phyloP scores from a whole-genome alignment of 92 coral and sea anemone species.

The Plumapathes pennacea region DNA sequence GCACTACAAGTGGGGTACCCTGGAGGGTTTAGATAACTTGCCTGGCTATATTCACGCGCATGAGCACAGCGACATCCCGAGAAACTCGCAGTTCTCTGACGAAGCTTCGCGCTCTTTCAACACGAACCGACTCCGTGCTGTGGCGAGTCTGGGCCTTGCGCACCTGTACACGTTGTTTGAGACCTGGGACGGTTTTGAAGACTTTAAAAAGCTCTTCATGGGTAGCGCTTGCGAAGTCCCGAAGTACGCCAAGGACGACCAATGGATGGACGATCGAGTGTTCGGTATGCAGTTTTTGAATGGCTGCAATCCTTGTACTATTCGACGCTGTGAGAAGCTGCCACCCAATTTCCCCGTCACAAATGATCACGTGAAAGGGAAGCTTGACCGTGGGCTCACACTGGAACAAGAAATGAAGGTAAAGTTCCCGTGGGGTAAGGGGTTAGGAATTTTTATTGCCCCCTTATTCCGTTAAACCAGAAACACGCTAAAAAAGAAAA shows the following conservation, averaged over 20 bases:
- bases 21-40: conserved; percentile 18
- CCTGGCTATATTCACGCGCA: conserved; percentile 54
- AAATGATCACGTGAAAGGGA: conserved; percentile 30
- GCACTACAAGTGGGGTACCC: conserved; percentile 42
- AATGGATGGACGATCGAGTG: conserved; percentile 44
- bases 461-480: too few relatives aligned
- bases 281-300: conserved; percentile 41
- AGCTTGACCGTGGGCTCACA: conserved; percentile 36
- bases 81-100: conserved; percentile 61
- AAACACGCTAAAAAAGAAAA: too few relatives aligned
- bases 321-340: conserved; percentile 39
- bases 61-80: conserved; percentile 51
- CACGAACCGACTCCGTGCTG: conserved; percentile 18
- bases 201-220: conserved; percentile 27
- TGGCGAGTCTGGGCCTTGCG: conserved; percentile 22
- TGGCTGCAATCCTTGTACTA: conserved; percentile 45
- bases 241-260: conserved; percentile 9
- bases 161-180: conserved; percentile 12
- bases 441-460: too few relatives aligned
- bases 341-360: conserved; percentile 51
- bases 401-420: conserved; percentile 37
- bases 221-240: conserved; percentile 23
- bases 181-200: conserved; percentile 21
- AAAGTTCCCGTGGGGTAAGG: background rate
- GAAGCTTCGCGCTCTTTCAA: conserved; percentile 29